A percentile compares a stretch with the other conserved stretches of the same genome.
These are phyloP conservation scores for Vollenhovia emeryi DNA, from an alignment of 1,140 invertebrate genomes.

Conservation along the genomic window DNA sequence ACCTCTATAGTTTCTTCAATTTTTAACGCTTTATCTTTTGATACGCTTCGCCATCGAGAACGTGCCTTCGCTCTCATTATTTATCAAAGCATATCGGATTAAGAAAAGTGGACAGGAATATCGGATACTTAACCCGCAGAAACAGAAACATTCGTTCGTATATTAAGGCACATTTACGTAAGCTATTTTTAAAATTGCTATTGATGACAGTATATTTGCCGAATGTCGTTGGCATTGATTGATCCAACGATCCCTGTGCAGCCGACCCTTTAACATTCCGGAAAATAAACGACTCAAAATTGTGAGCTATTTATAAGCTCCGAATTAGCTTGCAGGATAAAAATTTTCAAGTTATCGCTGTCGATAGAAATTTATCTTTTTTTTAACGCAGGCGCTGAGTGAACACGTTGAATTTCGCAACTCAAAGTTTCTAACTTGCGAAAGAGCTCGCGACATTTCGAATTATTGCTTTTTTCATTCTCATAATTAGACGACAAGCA, in stretches of 20 bases:
- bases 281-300: background rate
- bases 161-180: constrained; percentile 17
- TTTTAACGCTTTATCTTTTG: constrained; percentile 19
- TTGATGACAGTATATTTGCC: background rate
- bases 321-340: background rate
- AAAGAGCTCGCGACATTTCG: background rate
- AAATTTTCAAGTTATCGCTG: background rate
- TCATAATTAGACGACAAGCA: background rate
- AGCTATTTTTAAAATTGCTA: constrained; percentile 10
- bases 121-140: background rate
- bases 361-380: background rate
- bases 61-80: constrained; percentile 25
- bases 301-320: background rate
- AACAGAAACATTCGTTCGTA: constrained; percentile 6
- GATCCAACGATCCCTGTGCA: background rate
- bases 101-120: constrained; percentile 41
- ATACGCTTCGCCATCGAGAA: background rate
- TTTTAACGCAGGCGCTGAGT: background rate
- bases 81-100: constrained; percentile 61
- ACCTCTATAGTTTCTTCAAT: background rate
- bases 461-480: background rate
- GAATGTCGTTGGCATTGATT: constrained; percentile 38
- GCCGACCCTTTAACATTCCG: background rate
- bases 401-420: background rate
- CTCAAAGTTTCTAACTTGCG: background rate